phyloP scores from a whole-genome alignment of 2,797 vertebrate species.

The Aotus griseimembra region DNA sequence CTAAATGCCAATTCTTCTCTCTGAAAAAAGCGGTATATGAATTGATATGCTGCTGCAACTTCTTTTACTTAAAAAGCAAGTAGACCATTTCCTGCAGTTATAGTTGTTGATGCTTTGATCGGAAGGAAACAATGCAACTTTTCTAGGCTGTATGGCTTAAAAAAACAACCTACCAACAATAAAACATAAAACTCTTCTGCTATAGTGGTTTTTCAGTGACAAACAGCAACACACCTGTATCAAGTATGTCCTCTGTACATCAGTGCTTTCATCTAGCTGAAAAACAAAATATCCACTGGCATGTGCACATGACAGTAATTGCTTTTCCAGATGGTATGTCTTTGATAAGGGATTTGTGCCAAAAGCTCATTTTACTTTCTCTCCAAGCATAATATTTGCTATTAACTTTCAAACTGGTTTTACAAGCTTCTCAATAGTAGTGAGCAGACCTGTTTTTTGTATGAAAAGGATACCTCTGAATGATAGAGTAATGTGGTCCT shows the following conservation, averaged over 20 bases:
- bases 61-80: conserved; percentile 5
- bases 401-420: conserved; percentile 79
- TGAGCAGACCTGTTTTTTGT: conserved; percentile 59
- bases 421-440: conserved; percentile 65
- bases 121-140: conserved; percentile 1
- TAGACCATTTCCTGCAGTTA: background rate
- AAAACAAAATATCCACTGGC: conserved; percentile 65
- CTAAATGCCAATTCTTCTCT: conserved; percentile 8
- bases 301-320: conserved; percentile 58
- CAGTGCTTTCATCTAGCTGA: conserved; percentile 44
- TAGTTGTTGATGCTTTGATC: background rate
- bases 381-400: conserved; percentile 75
- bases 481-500: background rate
- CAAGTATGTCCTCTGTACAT: conserved; percentile 41
- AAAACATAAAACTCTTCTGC: background rate
- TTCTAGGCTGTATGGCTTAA: conserved; percentile 12
- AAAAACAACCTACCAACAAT: background rate
- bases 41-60: background rate
- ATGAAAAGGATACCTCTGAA: conserved; percentile 45
- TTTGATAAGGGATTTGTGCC: conserved; percentile 75
- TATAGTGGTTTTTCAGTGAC: background rate
- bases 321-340: conserved; percentile 72
- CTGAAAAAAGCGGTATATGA: background rate
- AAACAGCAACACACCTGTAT: conserved; percentile 10
- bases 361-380: conserved; percentile 77